phyloP scores from a whole-genome alignment of 1,140 invertebrate species.

The Nebria ingens region DNA sequence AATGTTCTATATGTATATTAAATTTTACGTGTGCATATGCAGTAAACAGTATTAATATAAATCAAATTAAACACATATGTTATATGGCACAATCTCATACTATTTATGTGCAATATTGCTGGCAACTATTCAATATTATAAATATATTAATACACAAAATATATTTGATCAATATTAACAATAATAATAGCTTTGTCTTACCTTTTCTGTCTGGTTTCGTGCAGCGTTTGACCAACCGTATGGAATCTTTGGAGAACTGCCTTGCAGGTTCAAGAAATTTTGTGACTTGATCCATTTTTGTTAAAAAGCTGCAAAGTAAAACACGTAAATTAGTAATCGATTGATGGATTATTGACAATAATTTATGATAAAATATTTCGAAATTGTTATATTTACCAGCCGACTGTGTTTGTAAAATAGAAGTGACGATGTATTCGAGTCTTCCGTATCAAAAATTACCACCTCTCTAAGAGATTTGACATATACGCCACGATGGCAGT shows the following conservation, averaged over 20 bases:
- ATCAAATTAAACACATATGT: no score
- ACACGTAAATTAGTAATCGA: neutral
- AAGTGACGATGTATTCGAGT: neutral
- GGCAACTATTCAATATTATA: no score
- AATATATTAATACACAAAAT: no score
- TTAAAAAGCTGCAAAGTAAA: neutral
- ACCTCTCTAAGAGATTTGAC: neutral
- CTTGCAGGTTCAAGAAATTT: conserved; percentile 89
- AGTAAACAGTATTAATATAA: no score
- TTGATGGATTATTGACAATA: neutral
- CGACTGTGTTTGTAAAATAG: neutral
- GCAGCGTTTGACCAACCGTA: conserved; percentile 94
- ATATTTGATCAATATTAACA: no score
- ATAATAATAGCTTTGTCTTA: no score
- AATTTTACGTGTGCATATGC: no score
- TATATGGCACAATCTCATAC: no score
- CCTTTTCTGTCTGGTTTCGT: conserved; percentile 99
- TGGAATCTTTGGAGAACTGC: conserved; percentile 96
- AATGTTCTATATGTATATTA: no score
- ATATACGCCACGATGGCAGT: neutral
- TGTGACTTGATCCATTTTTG: conserved; percentile 92
- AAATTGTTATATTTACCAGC: conserved; percentile 1
- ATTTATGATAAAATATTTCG: neutral
- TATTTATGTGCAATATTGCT: no score
- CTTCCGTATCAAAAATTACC: neutral